phyloP scores from a whole-genome alignment of 2,113 vertebrate genomes.

The Ictalurus furcatus region DNA sequence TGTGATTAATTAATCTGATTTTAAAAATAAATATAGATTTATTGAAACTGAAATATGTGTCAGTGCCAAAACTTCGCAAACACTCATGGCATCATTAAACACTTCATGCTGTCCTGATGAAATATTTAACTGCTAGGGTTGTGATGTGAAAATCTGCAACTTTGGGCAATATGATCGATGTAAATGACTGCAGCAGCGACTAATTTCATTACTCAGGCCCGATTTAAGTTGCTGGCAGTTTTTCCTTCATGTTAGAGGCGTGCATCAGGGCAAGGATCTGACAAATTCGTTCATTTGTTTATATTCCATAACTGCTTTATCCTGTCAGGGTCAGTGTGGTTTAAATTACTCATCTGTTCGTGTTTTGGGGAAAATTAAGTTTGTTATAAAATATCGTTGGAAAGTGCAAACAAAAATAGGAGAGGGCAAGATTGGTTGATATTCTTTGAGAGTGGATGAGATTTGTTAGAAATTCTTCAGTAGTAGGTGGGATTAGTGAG shows the following conservation, averaged over 20 bases:
- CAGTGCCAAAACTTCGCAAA: slow-evolving; percentile 9
- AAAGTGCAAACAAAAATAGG: neutral
- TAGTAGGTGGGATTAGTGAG: neutral
- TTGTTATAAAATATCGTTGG: neutral
- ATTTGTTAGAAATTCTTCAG: neutral
- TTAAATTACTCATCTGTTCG: neutral
- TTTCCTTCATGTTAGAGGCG: neutral
- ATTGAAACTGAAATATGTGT: slow-evolving; percentile 51
- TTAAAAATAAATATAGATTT: slow-evolving; percentile 61
- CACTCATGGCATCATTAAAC: neutral
- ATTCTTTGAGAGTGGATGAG: neutral
- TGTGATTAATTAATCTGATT: slow-evolving; percentile 61
- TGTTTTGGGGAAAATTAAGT: neutral
- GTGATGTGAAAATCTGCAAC: neutral
- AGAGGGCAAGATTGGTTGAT: neutral
- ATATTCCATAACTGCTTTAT: neutral
- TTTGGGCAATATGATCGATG: neutral
- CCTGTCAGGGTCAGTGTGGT: neutral
- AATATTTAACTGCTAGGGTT: neutral
- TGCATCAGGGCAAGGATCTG: neutral
- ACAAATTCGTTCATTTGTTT: neutral
- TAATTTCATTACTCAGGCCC: neutral
- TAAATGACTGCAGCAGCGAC: slow-evolving; percentile 1
- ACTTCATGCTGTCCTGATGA: neutral
- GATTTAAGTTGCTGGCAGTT: neutral